Evolutionary conservation across 1,140 invertebrate genomes (phyloP), one percentile per base, ranked within the genome.

Genomic region (Trichonephila clavipes): DNA sequence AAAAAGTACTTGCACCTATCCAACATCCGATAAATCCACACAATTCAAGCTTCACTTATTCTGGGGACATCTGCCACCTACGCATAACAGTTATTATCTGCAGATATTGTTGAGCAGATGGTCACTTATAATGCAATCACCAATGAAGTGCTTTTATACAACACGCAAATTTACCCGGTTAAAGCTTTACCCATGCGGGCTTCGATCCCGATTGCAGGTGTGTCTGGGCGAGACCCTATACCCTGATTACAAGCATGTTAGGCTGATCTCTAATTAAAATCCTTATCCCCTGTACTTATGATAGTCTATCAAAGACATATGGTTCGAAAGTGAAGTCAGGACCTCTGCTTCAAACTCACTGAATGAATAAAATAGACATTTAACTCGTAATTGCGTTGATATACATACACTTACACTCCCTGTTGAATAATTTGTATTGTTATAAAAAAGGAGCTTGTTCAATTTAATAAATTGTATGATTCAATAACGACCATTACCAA

Each of bases 41-140:
- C 34, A 28, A 34, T 77, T 77, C 69, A 77, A 77, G 69, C 69
- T 77, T 77, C 69, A 19, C 69, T 77, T 77, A 77, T 40, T 28
- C 28, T 2, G 24, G 66, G 66, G 24, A 77, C 69, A 77, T 77
- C 82, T 85, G 82, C 34, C 82, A 24, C 82, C 44, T 58, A 85
- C 82, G 44, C 58, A 85, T 58, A 85, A 58, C 19, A n/a, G 58
- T 51, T 61, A 59, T 85, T 61, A 51, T 58, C 82, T 58, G 51
- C 44, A 28, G 21, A 64, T 64, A 64, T 5, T 18, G 28, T 16
- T 28, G 34, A 88, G 51, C 86, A 88, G 86, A 88, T 88, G 86
- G 86, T 66, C 86, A 66, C 86, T 85, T 85, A 44, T 66, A 88
- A 88, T 88, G 86, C 28, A 40, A 88, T 88, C 86, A 85, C 58